Base-by-base conservation (phyloP, 2,797 vertebrate genomes). In the Hybognathus amarus region DNA sequence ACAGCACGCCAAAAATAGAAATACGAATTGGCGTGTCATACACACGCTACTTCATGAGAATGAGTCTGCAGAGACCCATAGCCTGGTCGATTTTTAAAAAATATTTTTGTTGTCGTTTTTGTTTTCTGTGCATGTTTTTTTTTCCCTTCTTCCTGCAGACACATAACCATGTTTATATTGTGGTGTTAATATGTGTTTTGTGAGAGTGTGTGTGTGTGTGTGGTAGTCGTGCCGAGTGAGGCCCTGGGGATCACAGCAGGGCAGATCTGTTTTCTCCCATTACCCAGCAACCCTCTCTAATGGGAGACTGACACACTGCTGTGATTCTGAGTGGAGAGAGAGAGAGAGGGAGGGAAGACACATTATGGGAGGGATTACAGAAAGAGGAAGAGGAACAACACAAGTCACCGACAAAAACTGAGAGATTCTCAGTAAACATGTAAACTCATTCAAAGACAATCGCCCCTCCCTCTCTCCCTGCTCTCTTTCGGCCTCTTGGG, bases 141-240 rank as follows among this genome's bases (percentile, higher is more conserved):
- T 56, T 20, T 56, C 64, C 68, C 76, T 74, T 54, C 42, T 45
- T 45, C 42, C 42, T 70, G 66, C 61, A 15, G 30, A 68, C 66
- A 47, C 85, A 52, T 61, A 74, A 83, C 24, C 50, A 27, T 83
- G 71, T 83, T 66, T 88, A 69, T 87, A 61, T 79, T 93, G 95
- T 94, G 92, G 92, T 93, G 80, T 83, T 79, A 94, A 94, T 95
- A 93, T 94, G 93, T 94, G 94, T 83, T 90, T 90, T 94, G 93
- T 95, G 94, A 92, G 92, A 92, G n/a, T 94, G 93, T 95, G 93
- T 94, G 93, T 82, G 90, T 94, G 93, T 95, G 93, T 94, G 93
- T 82, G 90, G 54, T 83, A 91, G 91, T 85, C 79, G 81, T 89
- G 89, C 85, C 89, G 87, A 89, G 90, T 89, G 87, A 74, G 89